Evolutionary conservation across 2,113 vertebrate species (phyloP).

Genomic region (Beaufortia kweichowensis): DNA sequence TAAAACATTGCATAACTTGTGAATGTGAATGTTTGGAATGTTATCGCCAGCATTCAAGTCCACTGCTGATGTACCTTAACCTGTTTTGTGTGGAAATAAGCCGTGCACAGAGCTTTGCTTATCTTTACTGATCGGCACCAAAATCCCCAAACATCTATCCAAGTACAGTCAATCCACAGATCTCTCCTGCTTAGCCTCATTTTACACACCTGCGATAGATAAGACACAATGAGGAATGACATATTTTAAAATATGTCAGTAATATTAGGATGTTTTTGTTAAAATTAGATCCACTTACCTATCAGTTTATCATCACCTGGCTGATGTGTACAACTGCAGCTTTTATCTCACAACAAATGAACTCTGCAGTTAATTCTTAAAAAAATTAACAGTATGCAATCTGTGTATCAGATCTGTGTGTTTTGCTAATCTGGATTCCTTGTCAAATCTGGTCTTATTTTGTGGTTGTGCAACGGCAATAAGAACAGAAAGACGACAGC

Average conservation of each 20-base stretch:
- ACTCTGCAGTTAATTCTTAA: no score
- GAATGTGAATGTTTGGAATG: conserved; percentile 11
- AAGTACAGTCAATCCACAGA: conserved; percentile 13
- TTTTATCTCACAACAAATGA: neutral
- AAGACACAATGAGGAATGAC: neutral
- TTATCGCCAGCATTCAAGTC: conserved; percentile 8
- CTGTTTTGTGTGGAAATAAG: neutral
- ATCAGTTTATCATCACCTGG: neutral
- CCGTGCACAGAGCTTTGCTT: conserved; percentile 6
- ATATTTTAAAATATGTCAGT: neutral
- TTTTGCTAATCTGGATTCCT: neutral
- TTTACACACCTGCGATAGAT: conserved; percentile 17
- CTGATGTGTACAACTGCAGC: neutral
- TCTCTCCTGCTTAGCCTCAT: neutral
- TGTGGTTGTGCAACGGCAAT: neutral
- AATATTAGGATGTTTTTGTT: neutral
- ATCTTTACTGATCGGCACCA: neutral
- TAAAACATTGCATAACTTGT: conserved; percentile 15
- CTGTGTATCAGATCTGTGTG: neutral
- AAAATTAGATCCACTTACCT: neutral
- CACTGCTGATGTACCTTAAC: conserved; percentile 15
- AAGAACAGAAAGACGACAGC: conserved; percentile 18
- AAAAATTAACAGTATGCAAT: neutral
- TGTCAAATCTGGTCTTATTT: neutral
- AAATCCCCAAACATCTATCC: conserved; percentile 5